phyloP scores from a whole-genome alignment of 1,140 invertebrate species.

The Cydia amplana region DNA sequence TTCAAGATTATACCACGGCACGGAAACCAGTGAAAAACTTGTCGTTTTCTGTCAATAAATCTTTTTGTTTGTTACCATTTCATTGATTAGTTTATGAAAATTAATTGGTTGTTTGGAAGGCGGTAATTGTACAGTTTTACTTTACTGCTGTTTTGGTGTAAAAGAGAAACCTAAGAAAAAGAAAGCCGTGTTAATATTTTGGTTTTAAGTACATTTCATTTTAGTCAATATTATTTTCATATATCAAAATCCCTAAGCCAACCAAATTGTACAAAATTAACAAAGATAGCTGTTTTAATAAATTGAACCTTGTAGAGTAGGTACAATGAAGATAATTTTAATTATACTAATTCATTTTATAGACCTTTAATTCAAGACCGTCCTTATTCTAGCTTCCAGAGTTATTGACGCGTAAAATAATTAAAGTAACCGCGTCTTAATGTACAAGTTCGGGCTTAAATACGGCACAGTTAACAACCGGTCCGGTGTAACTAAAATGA shows the following conservation, averaged over 20 bases:
- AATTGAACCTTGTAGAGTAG: neutral
- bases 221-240: too few relatives aligned
- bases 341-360: conserved; percentile 5
- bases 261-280: neutral
- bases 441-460: conserved; percentile 47
- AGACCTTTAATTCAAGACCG: conserved; percentile 10
- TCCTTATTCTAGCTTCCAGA: conserved; percentile 14
- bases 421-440: conserved; percentile 31
- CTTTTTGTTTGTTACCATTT: conserved; percentile 41
- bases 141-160: too few relatives aligned
- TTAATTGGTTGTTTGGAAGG: neutral
- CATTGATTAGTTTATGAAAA: conserved; percentile 39
- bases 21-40: conserved; percentile 34
- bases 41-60: conserved; percentile 36
- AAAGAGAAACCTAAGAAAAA: too few relatives aligned
- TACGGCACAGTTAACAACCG: conserved; percentile 59
- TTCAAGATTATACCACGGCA: conserved; percentile 36
- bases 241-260: too few relatives aligned
- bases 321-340: neutral
- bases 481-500: conserved; percentile 38
- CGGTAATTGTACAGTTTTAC: too few relatives aligned
- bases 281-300: neutral
- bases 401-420: conserved; percentile 29
- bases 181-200: too few relatives aligned
- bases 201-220: too few relatives aligned